phyloP scores from a whole-genome alignment of 2,113 vertebrate species.

The Seriola dumerili region DNA sequence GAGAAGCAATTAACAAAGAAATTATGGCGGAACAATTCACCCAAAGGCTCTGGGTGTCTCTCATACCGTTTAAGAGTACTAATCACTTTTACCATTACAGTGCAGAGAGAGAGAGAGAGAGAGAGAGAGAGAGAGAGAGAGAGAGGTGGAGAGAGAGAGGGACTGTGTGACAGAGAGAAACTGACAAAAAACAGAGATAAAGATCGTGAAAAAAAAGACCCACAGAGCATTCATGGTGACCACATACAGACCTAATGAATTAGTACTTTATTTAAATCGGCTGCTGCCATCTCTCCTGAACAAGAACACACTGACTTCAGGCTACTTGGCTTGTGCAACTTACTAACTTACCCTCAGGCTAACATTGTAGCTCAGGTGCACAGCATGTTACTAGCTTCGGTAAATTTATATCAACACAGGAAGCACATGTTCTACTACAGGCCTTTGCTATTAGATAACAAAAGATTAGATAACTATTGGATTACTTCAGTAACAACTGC shows the following conservation, averaged over 20 bases:
- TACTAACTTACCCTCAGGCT: neutral
- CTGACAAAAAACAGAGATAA: constrained; percentile 12
- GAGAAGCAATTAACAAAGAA: constrained; percentile 88
- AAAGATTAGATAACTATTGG: no score
- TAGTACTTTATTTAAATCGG: constrained; percentile 19
- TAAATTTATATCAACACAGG: neutral
- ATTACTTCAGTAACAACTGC: no score
- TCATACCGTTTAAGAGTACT: constrained; percentile 76
- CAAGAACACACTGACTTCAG: neutral
- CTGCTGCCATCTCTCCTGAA: neutral
- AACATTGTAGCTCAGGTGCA: neutral
- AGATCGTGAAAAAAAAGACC: neutral
- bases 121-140: constrained; percentile 15
- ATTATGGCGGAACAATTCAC: constrained; percentile 82
- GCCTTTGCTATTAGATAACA: no score
- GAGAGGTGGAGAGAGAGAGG: neutral
- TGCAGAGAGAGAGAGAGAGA: constrained; percentile 30
- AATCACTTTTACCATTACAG: constrained; percentile 81
- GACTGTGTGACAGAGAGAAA: neutral
- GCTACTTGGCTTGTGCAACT: neutral
- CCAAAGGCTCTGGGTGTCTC: constrained; percentile 75
- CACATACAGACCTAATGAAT: constrained; percentile 1
- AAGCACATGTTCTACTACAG: neutral
- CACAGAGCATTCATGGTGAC: neutral
- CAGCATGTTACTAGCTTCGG: no score